Conservation (phyloP, 2,888 invertebrate genomes). For the Phragmatobia fuliginosa region DNA sequence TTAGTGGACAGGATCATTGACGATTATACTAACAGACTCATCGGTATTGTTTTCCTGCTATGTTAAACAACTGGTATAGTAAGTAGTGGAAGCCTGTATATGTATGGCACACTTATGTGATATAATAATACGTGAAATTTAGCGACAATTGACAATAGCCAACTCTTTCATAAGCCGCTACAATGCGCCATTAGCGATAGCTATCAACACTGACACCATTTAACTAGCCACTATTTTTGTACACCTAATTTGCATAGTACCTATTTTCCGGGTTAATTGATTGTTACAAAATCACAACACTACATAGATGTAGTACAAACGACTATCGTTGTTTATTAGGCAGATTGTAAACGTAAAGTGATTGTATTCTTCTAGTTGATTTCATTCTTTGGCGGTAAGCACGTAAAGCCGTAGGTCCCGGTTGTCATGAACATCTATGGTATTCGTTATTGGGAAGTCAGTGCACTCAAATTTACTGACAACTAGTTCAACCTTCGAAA, state of each 20-base stretch:
- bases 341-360: no score
- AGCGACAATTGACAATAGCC: neutral
- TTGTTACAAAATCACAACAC: neutral
- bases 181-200: conserved; percentile 11
- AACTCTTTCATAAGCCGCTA: neutral
- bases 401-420: no score
- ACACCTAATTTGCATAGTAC: neutral
- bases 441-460: no score
- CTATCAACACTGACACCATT: neutral
- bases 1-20: no score
- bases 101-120: neutral
- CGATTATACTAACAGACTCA: no score
- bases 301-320: neutral
- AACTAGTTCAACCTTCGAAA: no score
- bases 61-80: neutral
- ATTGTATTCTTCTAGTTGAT: no score
- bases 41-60: neutral
- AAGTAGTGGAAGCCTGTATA: neutral
- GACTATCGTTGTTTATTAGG: no score
- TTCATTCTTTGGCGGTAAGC: no score
- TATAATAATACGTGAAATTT: neutral
- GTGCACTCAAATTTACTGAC: no score
- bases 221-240: conserved; percentile 1
- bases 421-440: no score
- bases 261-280: conserved; percentile 10